Conservation (phyloP, 2,888 invertebrate species). For the Leptinotarsa haldemani region DNA sequence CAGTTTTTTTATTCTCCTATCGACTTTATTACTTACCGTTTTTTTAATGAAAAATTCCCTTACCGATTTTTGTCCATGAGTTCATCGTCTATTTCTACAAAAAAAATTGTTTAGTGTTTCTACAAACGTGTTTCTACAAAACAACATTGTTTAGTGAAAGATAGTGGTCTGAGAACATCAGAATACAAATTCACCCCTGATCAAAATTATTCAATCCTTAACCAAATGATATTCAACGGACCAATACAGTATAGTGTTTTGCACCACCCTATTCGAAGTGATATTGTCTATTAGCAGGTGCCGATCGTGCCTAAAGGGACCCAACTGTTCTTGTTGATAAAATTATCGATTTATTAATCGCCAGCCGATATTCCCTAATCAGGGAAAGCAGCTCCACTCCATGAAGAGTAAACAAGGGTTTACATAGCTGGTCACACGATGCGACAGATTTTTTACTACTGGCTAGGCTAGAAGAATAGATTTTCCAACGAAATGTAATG, state of each 20-base stretch:
- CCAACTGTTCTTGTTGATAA: conserved; percentile 14
- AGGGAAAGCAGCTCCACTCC: neutral
- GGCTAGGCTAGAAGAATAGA: no score
- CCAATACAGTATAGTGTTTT: neutral
- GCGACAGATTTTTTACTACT: neutral
- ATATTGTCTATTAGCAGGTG: neutral
- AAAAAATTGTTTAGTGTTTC: no score
- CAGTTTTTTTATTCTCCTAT: no score
- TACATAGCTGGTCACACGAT: neutral
- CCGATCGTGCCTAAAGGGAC: conserved; percentile 1
- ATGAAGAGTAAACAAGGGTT: conserved; percentile 10
- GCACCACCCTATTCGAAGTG: conserved; percentile 3
- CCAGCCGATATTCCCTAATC: neutral
- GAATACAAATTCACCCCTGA: neutral
- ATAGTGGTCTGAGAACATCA: no score
- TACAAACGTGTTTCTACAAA: no score
- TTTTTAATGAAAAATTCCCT: no score
- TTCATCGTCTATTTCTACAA: no score
- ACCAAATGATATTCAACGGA: neutral
- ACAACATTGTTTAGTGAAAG: no score
- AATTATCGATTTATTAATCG: conserved; percentile 12
- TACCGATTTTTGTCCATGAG: no score
- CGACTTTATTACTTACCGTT: no score
- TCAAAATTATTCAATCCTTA: neutral
- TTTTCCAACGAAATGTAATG: no score